phyloP scores from a whole-genome alignment of 1,140 invertebrate species.

The Anoplophora glabripennis region DNA sequence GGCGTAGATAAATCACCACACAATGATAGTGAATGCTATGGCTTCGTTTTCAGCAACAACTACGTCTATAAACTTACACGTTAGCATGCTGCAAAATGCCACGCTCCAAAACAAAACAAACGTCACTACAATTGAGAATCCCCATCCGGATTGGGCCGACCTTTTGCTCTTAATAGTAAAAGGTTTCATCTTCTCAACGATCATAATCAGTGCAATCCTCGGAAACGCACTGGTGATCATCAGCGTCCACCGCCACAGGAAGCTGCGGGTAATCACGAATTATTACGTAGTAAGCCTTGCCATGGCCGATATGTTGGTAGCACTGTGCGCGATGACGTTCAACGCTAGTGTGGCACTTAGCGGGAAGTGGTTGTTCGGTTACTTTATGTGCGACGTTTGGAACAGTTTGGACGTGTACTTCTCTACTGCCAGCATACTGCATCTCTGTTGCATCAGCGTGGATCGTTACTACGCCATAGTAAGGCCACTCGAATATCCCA shows the following conservation, averaged over 20 bases:
- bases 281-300: conserved; percentile 93
- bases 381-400: conserved; percentile 90
- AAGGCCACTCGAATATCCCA: conserved; percentile 81
- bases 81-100: conserved; percentile 33
- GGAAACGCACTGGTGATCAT: conserved; percentile 86
- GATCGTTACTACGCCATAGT: conserved; percentile 91
- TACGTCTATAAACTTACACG: conserved; percentile 34
- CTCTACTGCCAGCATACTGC: conserved; percentile 89
- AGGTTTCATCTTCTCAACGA: conserved; percentile 71
- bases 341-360: conserved; percentile 83
- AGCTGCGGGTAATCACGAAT: conserved; percentile 85
- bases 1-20: conserved; percentile 17
- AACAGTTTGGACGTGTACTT: conserved; percentile 95
- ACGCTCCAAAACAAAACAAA: conserved; percentile 38
- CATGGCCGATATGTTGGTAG: conserved; percentile 88
- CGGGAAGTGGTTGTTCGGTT: conserved; percentile 80
- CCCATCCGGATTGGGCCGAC: conserved; percentile 51
- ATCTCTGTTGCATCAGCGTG: conserved; percentile 92
- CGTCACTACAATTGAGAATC: conserved; percentile 40
- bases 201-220: conserved; percentile 82
- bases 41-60: conserved; percentile 45
- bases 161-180: conserved; percentile 64
- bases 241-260: conserved; percentile 68
- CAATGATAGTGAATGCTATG: conserved; percentile 49
- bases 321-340: conserved; percentile 92